Base-by-base conservation (phyloP, 2,888 invertebrate genomes). In the Pachliopta kotzebuea region DNA sequence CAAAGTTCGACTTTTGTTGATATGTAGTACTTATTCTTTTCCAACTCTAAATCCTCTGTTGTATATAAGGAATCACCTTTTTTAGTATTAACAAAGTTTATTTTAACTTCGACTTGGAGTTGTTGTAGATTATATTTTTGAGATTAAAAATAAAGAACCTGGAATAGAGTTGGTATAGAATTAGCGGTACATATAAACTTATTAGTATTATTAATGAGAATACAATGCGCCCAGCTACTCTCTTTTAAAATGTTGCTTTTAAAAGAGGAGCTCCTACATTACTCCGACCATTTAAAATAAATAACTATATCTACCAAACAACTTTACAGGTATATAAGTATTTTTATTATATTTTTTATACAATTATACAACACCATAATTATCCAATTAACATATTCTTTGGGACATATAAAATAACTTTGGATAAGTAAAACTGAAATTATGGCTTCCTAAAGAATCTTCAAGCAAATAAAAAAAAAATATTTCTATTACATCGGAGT, bases 241-340 rank as follows among this genome's bases (percentile, higher is more conserved):
- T 80, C 89, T 84, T 85, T 90, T 84, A 90, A 91, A 90, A 89
- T 69, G 70, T 78, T 68, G 76, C 76, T 87, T 90, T 90, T 87
- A 88, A 90, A 87, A 87, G 89, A 85, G 74, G 88, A 91, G 90
- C 89, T 74, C 75, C 72, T 76, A 74, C 74, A 74, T 75, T 78
- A 75, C 74, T 74, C 76, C 79, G 79, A 81, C 73, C 74, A 80
- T 81, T 77, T 81, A 86, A 61, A 90, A 90, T 90, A 91, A 91
- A 90, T 90, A 80, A 85, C 85, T 90, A 90, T 80, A 72, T 72
- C 74, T 75, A 70, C 86, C 88, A 87, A 86, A 86, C 83, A 84
- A 86, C 85, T 89, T 85, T 88, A 90, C 88, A 90, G 74, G 83
- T 88, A 87, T 84, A 88, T 86, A 88, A 83, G 84, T 87, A 84